Evolutionary conservation across 2,888 invertebrate species (phyloP).

Genomic region (Oxystoma pomonae): DNA sequence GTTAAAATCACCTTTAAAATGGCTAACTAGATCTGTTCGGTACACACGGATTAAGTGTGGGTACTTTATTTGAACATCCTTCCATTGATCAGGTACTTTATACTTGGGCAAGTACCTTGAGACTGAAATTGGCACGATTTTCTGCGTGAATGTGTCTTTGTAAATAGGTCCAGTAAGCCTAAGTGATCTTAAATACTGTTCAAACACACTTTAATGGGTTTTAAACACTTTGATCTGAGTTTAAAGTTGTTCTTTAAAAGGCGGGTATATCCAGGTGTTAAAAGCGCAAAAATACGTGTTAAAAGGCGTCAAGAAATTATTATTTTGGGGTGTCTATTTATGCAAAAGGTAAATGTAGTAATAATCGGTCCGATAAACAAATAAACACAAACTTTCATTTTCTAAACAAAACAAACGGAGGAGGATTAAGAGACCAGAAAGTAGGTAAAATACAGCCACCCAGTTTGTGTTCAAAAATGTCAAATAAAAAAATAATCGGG

Average conservation of each 20-base stretch:
- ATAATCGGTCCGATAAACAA: too few species aligned
- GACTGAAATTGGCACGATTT: background rate
- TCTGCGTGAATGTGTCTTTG: background rate
- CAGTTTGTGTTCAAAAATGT: too few species aligned
- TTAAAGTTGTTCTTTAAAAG: background rate
- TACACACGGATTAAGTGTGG: background rate
- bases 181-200: background rate
- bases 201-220: background rate
- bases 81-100: background rate
- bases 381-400: too few species aligned
- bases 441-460: too few species aligned
- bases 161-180: background rate
- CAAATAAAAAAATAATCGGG: too few species aligned
- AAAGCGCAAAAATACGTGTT: background rate
- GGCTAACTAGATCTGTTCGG: background rate
- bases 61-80: background rate
- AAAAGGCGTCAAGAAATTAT: background rate
- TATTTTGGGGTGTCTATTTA: too few species aligned
- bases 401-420: too few species aligned
- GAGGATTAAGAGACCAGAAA: too few species aligned
- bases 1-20: too few species aligned
- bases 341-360: too few species aligned
- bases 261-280: background rate
- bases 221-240: background rate
- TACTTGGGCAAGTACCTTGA: background rate